Evolutionary conservation across 1,140 invertebrate genomes (phyloP).

Genomic region (Penaeus chinensis): DNA sequence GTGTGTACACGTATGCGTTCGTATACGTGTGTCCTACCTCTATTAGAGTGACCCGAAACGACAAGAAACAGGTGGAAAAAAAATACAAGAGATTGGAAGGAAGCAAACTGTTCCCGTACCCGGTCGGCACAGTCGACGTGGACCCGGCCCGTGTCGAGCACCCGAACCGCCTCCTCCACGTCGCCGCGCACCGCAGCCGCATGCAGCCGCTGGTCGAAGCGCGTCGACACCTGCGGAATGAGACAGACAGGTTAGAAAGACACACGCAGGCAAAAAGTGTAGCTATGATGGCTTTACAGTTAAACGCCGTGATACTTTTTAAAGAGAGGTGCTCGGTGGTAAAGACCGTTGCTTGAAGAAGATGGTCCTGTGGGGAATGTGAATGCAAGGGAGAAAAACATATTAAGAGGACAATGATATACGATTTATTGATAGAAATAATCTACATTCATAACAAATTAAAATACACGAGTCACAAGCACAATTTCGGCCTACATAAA

Average conservation of each 20-base stretch:
- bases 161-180: constrained; percentile 77
- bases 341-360: no score
- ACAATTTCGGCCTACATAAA: no score
- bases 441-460: no score
- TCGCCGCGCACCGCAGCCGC: constrained; percentile 88
- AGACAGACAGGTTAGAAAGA: not conserved
- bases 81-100: not conserved
- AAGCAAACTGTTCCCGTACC: constrained; percentile 72
- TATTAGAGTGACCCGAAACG: not conserved
- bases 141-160: constrained; percentile 91
- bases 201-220: constrained; percentile 89
- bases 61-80: not conserved
- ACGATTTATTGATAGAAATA: no score
- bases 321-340: no score
- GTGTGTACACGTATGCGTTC: not conserved
- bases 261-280: no score
- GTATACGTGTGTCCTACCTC: not conserved
- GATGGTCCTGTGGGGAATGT: no score
- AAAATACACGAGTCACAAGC: no score
- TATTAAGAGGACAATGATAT: no score
- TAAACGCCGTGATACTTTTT: no score
- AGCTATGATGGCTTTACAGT: no score
- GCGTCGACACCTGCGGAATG: constrained; percentile 85
- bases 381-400: no score
- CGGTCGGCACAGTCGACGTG: constrained; percentile 93